Percentiles rank a stretch among this genome's conserved stretches.
Evolutionary conservation across 2,888 invertebrate genomes (phyloP).

Genomic region (Xestia ashworthii): DNA sequence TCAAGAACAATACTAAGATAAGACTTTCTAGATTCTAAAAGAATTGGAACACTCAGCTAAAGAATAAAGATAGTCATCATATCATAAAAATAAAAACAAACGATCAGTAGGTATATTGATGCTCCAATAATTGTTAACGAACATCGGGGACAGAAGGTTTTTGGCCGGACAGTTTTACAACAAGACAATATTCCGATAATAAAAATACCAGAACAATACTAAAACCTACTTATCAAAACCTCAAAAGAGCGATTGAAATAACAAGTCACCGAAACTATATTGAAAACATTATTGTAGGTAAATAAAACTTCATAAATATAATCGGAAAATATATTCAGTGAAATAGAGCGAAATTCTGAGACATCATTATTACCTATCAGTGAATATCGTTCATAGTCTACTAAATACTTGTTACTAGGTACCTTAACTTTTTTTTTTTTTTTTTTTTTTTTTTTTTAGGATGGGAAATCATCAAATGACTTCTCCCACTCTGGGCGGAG

Average conservation of each 20-base stretch:
- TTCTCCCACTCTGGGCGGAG: too few species aligned
- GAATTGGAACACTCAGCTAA: not conserved
- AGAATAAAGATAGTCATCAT: slow-evolving; percentile 15
- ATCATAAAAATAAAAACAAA: slow-evolving; percentile 8
- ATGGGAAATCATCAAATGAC: too few species aligned
- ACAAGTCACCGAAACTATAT: slow-evolving; percentile 17
- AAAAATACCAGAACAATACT: slow-evolving; percentile 21
- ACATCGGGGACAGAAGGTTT: slow-evolving; percentile 34
- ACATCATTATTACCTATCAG: slow-evolving; percentile 32
- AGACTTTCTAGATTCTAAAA: not conserved
- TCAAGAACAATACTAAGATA: slow-evolving; percentile 11
- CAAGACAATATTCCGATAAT: slow-evolving; percentile 26
- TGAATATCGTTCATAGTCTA: slow-evolving; percentile 21
- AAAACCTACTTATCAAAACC: slow-evolving; percentile 26
- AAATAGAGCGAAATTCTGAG: slow-evolving; percentile 25
- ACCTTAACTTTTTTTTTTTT: too few species aligned
- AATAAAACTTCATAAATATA: slow-evolving; percentile 32
- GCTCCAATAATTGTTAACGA: slow-evolving; percentile 26
- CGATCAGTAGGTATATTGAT: slow-evolving; percentile 15
- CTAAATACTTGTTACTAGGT: not conserved
- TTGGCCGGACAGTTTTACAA: slow-evolving; percentile 9
- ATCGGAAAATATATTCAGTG: not conserved
- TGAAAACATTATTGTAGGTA: slow-evolving; percentile 35
- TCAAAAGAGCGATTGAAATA: slow-evolving; percentile 28
- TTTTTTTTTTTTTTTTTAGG: too few species aligned